phyloP scores from a whole-genome alignment of 2,888 invertebrate species.

The Lordiphosa andalusiaca region DNA sequence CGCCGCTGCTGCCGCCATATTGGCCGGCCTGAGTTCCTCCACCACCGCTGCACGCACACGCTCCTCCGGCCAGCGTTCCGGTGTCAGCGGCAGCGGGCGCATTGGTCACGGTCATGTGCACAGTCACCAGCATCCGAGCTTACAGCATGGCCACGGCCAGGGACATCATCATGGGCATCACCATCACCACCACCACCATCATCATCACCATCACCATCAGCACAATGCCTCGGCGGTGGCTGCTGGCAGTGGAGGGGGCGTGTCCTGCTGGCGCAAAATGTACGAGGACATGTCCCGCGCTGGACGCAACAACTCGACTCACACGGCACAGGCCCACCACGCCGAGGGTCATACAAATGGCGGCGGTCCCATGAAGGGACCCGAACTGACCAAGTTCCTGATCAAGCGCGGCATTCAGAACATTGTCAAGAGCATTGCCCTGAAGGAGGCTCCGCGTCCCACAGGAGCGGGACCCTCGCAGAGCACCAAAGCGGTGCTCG shows the following conservation, averaged over 20 bases:
- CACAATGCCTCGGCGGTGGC: slow-evolving; percentile 60
- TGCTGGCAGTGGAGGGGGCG: slow-evolving; percentile 42
- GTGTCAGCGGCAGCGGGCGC: slow-evolving; percentile 18
- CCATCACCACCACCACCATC: slow-evolving; percentile 32
- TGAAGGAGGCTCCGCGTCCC: slow-evolving; percentile 55
- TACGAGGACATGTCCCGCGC: slow-evolving; percentile 21
- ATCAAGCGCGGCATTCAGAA: slow-evolving; percentile 76
- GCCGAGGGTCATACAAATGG: not conserved
- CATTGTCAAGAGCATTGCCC: slow-evolving; percentile 75
- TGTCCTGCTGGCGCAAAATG: slow-evolving; percentile 39
- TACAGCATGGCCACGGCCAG: slow-evolving; percentile 44
- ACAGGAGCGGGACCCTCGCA: slow-evolving; percentile 2
- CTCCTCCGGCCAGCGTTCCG: slow-evolving; percentile 66
- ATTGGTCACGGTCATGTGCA: slow-evolving; percentile 51
- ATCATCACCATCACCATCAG: slow-evolving; percentile 48
- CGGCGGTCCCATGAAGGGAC: slow-evolving; percentile 41
- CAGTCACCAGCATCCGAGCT: slow-evolving; percentile 65
- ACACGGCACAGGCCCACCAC: slow-evolving; percentile 5
- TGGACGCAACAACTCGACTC: slow-evolving; percentile 11
- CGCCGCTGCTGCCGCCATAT: slow-evolving; percentile 1
- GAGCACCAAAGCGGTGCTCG: slow-evolving; percentile 51
- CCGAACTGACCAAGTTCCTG: slow-evolving; percentile 72
- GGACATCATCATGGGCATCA: slow-evolving; percentile 22
- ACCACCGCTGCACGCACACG: slow-evolving; percentile 47
- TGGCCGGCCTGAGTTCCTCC: not conserved